A percentile compares a stretch with the other conserved stretches of the same genome.
Evolutionary conservation across 1,140 invertebrate species (phyloP).

Genomic region (Drosophila burlai): DNA sequence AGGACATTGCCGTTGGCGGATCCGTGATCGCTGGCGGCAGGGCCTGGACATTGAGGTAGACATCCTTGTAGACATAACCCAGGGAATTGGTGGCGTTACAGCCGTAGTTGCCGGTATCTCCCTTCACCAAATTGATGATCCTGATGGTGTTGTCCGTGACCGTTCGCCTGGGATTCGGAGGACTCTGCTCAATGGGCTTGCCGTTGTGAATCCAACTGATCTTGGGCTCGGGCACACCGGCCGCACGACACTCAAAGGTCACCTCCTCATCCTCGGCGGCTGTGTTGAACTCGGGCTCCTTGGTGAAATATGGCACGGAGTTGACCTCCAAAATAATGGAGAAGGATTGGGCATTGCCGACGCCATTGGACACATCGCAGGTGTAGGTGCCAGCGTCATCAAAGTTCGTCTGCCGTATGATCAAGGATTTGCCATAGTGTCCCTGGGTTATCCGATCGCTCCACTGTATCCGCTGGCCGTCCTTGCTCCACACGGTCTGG

Average conservation of each 20-base stretch:
- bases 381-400: constrained; percentile 95
- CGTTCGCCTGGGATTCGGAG: constrained; percentile 89
- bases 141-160: constrained; percentile 91
- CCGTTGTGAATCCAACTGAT: constrained; percentile 99
- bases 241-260: constrained; percentile 94
- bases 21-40: constrained; percentile 95
- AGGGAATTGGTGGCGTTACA: constrained; percentile 99
- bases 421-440: constrained; percentile 96
- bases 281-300: constrained; percentile 95
- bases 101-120: constrained; percentile 98
- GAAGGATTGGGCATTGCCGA: constrained; percentile 92
- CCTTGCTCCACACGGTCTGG: constrained; percentile 94
- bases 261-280: constrained; percentile 96
- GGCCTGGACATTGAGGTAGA: constrained; percentile 98
- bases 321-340: constrained; percentile 93
- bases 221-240: constrained; percentile 94
- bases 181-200: constrained; percentile 92
- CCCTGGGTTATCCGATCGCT: constrained; percentile 92
- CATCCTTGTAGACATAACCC: constrained; percentile 99
- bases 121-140: constrained; percentile 93
- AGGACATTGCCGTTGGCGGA: constrained; percentile 91
- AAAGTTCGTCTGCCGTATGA: constrained; percentile 94
- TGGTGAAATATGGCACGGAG: constrained; percentile 96
- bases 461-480: constrained; percentile 89
- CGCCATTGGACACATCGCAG: constrained; percentile 96